Conservation (phyloP, 1,140 invertebrate genomes). For the Lasaia peninsularis region DNA sequence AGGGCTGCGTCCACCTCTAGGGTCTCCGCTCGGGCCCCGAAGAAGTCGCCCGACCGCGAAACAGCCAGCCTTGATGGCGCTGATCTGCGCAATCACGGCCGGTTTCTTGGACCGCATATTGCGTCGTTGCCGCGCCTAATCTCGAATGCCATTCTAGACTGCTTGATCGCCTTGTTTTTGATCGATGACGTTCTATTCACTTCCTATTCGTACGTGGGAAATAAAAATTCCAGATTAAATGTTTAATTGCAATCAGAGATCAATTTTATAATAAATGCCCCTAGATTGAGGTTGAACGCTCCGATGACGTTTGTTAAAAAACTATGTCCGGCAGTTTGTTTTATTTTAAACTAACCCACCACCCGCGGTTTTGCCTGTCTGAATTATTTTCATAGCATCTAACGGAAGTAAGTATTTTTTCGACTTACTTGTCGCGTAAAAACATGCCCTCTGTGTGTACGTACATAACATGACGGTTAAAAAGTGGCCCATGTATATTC, state of each 20-base stretch:
- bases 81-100: slow-evolving; percentile 67
- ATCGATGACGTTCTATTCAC: slow-evolving; percentile 40
- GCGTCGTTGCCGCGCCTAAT: slow-evolving; percentile 56
- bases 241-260: slow-evolving; percentile 16
- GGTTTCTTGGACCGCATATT: slow-evolving; percentile 59
- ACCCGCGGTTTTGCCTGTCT: too few species aligned
- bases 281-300: slow-evolving; percentile 12
- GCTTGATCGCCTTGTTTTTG: slow-evolving; percentile 41
- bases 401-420: too few species aligned
- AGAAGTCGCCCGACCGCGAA: slow-evolving; percentile 57
- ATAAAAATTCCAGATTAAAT: slow-evolving; percentile 14
- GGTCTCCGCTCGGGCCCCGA: slow-evolving; percentile 40
- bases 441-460: too few species aligned
- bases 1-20: slow-evolving; percentile 30
- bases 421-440: too few species aligned
- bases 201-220: slow-evolving; percentile 31
- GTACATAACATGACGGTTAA: too few species aligned
- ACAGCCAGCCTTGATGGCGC: slow-evolving; percentile 70
- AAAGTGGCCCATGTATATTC: too few species aligned
- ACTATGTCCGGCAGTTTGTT: too few species aligned
- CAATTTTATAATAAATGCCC: slow-evolving; percentile 16
- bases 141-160: slow-evolving; percentile 48
- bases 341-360: too few species aligned
- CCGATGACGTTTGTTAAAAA: too few species aligned
- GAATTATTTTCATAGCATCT: too few species aligned